phyloP scores from a whole-genome alignment of 2,797 vertebrate species.

The Eurystomus glaucurus region DNA sequence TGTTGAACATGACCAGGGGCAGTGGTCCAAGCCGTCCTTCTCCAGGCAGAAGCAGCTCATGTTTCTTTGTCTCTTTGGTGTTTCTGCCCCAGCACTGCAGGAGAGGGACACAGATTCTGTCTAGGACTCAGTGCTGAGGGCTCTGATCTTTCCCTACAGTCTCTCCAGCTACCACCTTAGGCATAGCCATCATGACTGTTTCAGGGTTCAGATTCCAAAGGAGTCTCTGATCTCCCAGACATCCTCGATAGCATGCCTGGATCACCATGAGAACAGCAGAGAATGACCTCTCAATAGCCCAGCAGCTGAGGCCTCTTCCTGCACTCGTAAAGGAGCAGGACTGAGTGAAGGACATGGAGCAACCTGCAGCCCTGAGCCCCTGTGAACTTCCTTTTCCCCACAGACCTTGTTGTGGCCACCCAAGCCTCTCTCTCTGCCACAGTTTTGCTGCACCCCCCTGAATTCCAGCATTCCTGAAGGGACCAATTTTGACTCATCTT shows the following conservation, averaged over 20 bases:
- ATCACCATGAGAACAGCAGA: neutral
- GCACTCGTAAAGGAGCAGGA: rapidly evolving
- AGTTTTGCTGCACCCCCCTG: neutral
- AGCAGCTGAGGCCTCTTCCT: neutral
- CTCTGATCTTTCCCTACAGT: neutral
- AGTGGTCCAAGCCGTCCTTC: neutral
- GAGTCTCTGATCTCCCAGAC: neutral
- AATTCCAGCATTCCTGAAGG: neutral
- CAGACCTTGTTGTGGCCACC: neutral
- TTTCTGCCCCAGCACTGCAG: neutral
- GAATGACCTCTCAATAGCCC: neutral
- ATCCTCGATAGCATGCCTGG: neutral
- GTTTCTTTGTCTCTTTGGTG: neutral
- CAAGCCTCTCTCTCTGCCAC: neutral
- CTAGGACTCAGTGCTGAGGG: neutral
- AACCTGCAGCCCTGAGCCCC: neutral
- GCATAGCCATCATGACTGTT: neutral
- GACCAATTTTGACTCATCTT: neutral
- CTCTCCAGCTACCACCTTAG: neutral
- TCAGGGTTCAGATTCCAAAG: neutral
- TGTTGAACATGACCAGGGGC: neutral
- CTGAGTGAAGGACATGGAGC: neutral
- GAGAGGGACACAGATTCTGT: neutral
- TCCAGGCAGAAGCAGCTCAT: neutral
- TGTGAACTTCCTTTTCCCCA: neutral